phyloP scores from a whole-genome alignment of 2,888 invertebrate genomes.

The Acleris holmiana region DNA sequence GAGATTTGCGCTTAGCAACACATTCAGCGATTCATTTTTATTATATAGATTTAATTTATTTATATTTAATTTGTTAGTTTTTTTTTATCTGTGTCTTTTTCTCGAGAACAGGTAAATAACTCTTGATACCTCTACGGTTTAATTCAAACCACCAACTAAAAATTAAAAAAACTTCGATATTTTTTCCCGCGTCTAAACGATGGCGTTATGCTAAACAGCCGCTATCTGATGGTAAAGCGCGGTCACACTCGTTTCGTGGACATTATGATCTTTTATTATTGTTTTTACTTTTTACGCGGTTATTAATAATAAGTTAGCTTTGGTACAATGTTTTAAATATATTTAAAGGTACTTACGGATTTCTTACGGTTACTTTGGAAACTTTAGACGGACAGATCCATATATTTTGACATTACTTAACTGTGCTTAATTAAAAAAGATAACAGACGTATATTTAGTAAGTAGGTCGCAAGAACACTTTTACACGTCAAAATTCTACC shows the following conservation, averaged over 20 bases:
- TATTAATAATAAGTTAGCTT: conserved; percentile 23
- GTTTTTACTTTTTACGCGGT: conserved; percentile 33
- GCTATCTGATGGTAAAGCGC: conserved; percentile 65
- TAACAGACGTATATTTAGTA: too few relatives aligned
- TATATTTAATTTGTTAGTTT: too few relatives aligned
- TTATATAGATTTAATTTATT: too few relatives aligned
- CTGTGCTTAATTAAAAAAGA: too few relatives aligned
- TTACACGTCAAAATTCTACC: too few relatives aligned
- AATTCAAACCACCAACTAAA: background rate
- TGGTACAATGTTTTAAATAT: conserved; percentile 17
- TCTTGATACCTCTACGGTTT: background rate
- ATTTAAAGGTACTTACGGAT: conserved; percentile 6
- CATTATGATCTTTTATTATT: conserved; percentile 43
- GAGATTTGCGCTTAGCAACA: too few relatives aligned
- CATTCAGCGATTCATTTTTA: too few relatives aligned
- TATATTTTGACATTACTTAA: too few relatives aligned
- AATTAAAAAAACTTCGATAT: conserved; percentile 19
- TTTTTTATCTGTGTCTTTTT: too few relatives aligned
- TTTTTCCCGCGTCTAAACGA: conserved; percentile 49
- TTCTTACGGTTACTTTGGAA: background rate
- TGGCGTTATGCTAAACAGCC: conserved; percentile 69
- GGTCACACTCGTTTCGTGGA: conserved; percentile 61
- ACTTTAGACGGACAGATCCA: too few relatives aligned
- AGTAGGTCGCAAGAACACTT: too few relatives aligned
- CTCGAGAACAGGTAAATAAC: too few relatives aligned